Percentiles rank a stretch among this genome's conserved stretches.
Evolutionary conservation across 2,888 invertebrate species (phyloP).

Genomic region (Hirtodrosophila cameraria): DNA sequence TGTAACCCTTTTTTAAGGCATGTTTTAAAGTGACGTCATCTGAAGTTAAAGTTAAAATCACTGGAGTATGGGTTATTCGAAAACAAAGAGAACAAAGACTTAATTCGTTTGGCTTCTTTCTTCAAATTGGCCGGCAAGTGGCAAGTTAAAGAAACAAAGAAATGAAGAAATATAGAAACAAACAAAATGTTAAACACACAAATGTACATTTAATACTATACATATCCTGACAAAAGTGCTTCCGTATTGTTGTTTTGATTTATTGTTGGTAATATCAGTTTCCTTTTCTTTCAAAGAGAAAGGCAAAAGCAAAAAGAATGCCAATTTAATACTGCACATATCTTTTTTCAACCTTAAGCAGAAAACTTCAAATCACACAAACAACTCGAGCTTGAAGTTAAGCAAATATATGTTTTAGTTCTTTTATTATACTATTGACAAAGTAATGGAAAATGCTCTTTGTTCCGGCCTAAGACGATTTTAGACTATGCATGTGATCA

Average conservation of each 20-base stretch:
- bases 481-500: no score
- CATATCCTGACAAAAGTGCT: constrained; percentile 30
- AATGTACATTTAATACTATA: background rate
- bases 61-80: constrained; percentile 4
- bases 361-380: no score
- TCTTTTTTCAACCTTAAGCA: no score
- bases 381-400: no score
- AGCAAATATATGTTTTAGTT: no score
- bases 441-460: no score
- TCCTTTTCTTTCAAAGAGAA: no score
- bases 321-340: no score
- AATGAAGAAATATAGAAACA: constrained; percentile 6
- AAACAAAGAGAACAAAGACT: constrained; percentile 3
- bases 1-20: background rate
- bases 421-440: no score
- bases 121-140: no score
- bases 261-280: constrained; percentile 29
- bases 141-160: constrained; percentile 2
- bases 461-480: no score
- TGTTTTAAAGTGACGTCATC: constrained; percentile 26
- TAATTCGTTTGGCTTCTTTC: constrained; percentile 47
- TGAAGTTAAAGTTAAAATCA: constrained; percentile 10
- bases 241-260: constrained; percentile 32
- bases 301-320: no score
- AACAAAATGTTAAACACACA: constrained; percentile 5